Conservation (phyloP, 2,113 vertebrate species). For the Maccullochella peelii region DNA sequence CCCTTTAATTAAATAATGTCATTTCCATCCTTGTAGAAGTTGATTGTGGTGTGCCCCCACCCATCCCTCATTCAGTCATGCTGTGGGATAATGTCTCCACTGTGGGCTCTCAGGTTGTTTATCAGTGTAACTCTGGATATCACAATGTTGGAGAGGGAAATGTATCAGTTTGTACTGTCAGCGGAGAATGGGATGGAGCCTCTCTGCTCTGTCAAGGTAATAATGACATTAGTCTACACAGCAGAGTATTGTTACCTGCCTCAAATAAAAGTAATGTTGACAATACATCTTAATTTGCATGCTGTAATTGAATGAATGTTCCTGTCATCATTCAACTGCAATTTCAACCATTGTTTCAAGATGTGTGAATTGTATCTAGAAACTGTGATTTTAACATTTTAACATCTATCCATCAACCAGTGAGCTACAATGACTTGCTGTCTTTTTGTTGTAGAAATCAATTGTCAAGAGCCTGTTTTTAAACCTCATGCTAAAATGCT, state of each 20-base stretch:
- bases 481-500: constrained; percentile 56
- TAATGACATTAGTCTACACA: not conserved
- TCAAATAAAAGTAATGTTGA: not conserved
- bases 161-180: constrained; percentile 77
- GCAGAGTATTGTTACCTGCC: not conserved
- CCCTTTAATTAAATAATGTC: not conserved
- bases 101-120: constrained; percentile 73
- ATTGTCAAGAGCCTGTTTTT: constrained; percentile 63
- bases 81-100: constrained; percentile 71
- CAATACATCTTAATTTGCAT: not conserved
- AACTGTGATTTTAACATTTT: not conserved
- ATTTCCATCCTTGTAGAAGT: constrained; percentile 71
- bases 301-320: constrained; percentile 1
- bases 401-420: not conserved
- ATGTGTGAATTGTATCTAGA: not conserved
- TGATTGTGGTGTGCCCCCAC: constrained; percentile 69
- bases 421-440: constrained; percentile 15
- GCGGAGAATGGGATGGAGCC: constrained; percentile 81
- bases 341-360: not conserved
- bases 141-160: constrained; percentile 49
- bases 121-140: constrained; percentile 78
- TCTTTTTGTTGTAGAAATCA: constrained; percentile 75
- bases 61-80: constrained; percentile 62
- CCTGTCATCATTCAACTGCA: not conserved
- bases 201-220: constrained; percentile 84